Conservation (phyloP, 2,888 invertebrate genomes). For the Julus scandinavius region DNA sequence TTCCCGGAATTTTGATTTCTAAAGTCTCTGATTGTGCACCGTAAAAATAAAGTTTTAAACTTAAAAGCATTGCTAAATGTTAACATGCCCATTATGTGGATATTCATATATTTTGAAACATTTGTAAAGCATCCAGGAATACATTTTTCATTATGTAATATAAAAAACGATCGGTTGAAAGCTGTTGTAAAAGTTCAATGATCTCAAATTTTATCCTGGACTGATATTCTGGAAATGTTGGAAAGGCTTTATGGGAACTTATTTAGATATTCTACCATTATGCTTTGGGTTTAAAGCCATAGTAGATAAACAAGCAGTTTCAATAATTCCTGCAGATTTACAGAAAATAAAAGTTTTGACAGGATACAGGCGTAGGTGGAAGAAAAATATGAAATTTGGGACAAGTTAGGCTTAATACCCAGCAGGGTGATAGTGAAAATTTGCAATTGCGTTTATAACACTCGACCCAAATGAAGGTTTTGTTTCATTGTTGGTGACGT, state of each 20-base stretch:
- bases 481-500: neutral
- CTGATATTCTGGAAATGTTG: no score
- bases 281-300: no score
- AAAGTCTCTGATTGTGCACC: neutral
- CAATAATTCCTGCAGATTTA: no score
- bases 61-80: neutral
- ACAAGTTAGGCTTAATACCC: neutral
- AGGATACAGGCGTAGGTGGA: neutral
- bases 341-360: no score
- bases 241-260: no score
- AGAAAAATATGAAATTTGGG: conserved; percentile 6
- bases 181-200: neutral
- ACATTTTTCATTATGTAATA: neutral
- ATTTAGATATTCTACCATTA: no score
- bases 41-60: neutral
- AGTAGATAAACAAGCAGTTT: no score
- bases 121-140: neutral
- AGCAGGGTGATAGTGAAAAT: neutral
- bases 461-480: conserved; percentile 23
- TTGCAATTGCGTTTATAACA: neutral
- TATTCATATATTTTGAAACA: neutral
- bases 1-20: neutral
- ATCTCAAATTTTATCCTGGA: conserved; percentile 7
- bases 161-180: neutral
- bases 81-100: neutral